Evolutionary conservation across 2,113 vertebrate genomes (phyloP).

Genomic region (Anarhynchus alexandrinus): DNA sequence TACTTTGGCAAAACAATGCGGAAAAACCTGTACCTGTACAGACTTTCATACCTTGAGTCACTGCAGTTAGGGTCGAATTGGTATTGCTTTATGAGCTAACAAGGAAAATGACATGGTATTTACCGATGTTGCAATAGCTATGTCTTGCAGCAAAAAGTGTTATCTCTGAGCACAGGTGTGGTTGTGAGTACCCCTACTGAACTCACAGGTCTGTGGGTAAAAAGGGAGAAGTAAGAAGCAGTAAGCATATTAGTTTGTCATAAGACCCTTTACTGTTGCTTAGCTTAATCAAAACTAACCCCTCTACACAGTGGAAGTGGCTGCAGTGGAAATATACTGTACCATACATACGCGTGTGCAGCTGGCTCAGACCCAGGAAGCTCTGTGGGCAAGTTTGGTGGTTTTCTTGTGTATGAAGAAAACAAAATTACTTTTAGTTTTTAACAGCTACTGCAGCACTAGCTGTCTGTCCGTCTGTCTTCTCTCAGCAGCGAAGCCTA

Average conservation of each 20-base stretch:
- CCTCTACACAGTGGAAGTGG: not conserved
- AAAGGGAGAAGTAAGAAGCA: not conserved
- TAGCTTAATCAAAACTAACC: not conserved
- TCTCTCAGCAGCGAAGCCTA: not conserved
- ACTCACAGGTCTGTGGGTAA: not conserved
- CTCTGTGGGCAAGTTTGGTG: not conserved
- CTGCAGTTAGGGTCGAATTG: not conserved
- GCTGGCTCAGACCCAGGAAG: not conserved
- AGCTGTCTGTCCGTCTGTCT: not conserved
- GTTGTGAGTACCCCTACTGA: not conserved
- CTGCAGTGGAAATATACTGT: not conserved
- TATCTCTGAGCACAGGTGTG: not conserved
- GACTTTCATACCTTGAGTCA: not conserved
- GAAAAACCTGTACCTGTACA: not conserved
- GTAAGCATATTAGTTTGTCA: not conserved
- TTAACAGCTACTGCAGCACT: not conserved
- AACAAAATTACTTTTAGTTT: not conserved
- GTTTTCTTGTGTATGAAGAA: not conserved
- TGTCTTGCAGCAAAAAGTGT: not conserved
- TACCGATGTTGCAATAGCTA: not conserved
- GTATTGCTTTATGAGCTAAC: not conserved
- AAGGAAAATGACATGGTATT: not conserved
- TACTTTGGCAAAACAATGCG: not conserved
- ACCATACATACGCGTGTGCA: fast-evolving
- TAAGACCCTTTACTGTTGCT: not conserved